phyloP scores from a whole-genome alignment of 2,797 vertebrate genomes.

The Poeciliopsis gracilis region DNA sequence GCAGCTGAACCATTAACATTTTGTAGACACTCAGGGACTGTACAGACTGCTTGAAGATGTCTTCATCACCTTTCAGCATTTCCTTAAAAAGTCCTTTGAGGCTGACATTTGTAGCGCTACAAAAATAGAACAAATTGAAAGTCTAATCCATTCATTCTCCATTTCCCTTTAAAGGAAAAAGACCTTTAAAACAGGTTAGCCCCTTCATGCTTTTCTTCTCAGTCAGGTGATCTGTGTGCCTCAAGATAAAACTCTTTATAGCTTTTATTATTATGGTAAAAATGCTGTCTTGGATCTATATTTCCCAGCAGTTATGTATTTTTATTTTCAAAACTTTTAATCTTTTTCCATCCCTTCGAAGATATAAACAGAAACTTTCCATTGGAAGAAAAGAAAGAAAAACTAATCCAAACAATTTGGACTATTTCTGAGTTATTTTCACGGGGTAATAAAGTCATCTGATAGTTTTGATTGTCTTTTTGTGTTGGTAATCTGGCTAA shows the following conservation, averaged over 20 bases:
- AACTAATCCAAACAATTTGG: no score
- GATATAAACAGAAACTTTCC: no score
- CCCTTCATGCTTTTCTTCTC: background rate
- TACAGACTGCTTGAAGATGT: background rate
- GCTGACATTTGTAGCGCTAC: background rate
- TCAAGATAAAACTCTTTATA: background rate
- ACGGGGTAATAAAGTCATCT: no score
- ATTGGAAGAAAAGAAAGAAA: no score
- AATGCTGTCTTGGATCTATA: background rate
- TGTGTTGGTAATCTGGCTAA: no score
- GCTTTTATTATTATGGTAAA: background rate
- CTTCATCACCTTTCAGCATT: background rate
- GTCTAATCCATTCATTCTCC: background rate
- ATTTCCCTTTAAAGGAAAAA: background rate
- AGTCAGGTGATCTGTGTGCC: background rate
- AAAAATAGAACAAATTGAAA: background rate
- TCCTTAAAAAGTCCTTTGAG: background rate
- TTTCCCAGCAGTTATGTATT: background rate
- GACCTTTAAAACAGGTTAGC: conserved; percentile 1
- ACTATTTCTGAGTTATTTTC: no score
- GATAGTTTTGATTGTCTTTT: no score
- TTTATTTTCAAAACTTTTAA: no score
- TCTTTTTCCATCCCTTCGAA: no score
- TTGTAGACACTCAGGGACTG: background rate
- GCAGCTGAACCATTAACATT: background rate